Evolutionary conservation across 2,888 invertebrate genomes (phyloP), one percentile per base, ranked within the genome.

Genomic region (Himalopsyche kuldschensis): DNA sequence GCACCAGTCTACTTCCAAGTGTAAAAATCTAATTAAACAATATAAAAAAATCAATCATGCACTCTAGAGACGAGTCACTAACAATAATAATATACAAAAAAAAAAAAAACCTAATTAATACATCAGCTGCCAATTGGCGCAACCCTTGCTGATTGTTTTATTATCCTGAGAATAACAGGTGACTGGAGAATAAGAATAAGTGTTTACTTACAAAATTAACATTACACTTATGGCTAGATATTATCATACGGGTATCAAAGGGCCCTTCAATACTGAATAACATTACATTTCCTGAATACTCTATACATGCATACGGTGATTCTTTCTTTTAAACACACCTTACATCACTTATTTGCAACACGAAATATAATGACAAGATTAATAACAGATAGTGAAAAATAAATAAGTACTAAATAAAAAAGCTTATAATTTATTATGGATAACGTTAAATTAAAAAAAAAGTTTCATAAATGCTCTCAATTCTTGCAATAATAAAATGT

Each of bases 1-100:
- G 85, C 85, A 85, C 85, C 85, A 80, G 83, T 80, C 84, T 81
- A 83, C 84, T 84, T 46, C 69, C 30, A n/a, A 69, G 27, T 69
- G 69, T 69, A 30, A 69, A 27, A 69, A 69, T 30, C 69, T 30
- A 69, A 30, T 69, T 69, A 27, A 69, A 69, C 0, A 69, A 41
- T 15, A 41, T 20, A 55, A 48, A 48, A 11, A 27, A 69, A 69
- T 27, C 69, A 69, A 69, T 30, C 69, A 69, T 69, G 27, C 27
- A 1, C 63, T 63, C 27, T 27, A 1, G 27, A 27, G 5, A 17
- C 4, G 63, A 24, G 69, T 6, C 15, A 5, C 2, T 27, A 30
- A 15, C 30, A 48, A 30, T 15, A 69, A 69, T 30, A 69, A 27
- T 27, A 69, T 69, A 69, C 69, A 69, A 69, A 69, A 24, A 63